Base-by-base conservation (phyloP, 2,888 invertebrate species). In the Spatulosminthurus flaviceps region DNA sequence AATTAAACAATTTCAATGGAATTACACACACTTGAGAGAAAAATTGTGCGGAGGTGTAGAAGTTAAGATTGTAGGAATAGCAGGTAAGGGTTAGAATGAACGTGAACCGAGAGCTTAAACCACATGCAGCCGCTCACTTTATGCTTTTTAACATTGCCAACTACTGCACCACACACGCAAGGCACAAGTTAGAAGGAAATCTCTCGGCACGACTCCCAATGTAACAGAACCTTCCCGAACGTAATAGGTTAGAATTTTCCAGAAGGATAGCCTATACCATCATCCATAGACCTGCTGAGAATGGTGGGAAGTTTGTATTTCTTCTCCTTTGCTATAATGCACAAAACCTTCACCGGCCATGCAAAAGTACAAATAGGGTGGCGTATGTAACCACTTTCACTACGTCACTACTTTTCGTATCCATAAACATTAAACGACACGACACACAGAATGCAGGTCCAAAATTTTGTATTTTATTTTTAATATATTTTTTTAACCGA, bases 281-380 rank as follows among this genome's bases (percentile, higher is more conserved):
- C 22, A 11, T 24, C 2, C 64, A 64, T 22, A 64, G 26, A 26
- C 9, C 7, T 5, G 61, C 7, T 64, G 64, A 26, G 4, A 13
- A 5, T 64, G 64, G 64, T 64, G 64, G 64, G 64, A 64, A 64
- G 64, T 64, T 64, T 26, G 26, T 64, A 64, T 64, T 64, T 64
- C 24, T 64, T 64, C 21, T 51, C 9, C 51, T 19, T 5, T 19
- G 16, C 51, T 11, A 9, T 13, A 64, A 64, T n/a, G 64, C 64
- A 26, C 21, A 21, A 26, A 67, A 9, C 28, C 28, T 13, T 16
- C 24, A 28, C 29, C n/a, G 11, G 28, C n/a, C 51, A 51, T 51
- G 51, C 24, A 9, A 5, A 67, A 28, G 19, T n/a, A n/a, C n/a
- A n/a, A n/a, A n/a, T n/a, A n/a, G n/a, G n/a, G n/a, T n/a, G n/a